Conservation (phyloP, 2,113 vertebrate genomes). For the Macrotus californicus region DNA sequence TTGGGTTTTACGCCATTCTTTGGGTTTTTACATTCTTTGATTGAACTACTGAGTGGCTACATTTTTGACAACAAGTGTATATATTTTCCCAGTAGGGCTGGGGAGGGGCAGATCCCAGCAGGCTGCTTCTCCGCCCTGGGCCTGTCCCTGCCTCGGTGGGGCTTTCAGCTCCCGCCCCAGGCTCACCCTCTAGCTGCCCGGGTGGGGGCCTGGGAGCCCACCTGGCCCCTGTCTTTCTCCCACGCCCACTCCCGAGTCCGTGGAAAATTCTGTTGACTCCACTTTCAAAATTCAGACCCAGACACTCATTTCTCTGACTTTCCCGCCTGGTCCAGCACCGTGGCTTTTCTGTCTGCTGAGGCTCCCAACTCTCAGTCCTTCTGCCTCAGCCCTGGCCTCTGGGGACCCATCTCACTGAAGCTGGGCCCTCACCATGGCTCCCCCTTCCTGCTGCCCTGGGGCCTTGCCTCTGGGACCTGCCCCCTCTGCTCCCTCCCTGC, state of each 20-base stretch:
- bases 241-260: fast-evolving
- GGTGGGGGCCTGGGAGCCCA: background rate
- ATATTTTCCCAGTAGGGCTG: fast-evolving
- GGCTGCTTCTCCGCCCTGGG: no score
- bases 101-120: background rate
- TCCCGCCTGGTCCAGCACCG: fast-evolving
- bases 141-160: no score
- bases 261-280: background rate
- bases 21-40: background rate
- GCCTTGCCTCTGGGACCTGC: no score
- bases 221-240: background rate
- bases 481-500: background rate
- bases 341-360: fast-evolving
- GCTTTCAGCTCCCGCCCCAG: no score
- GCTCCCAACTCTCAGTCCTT: fast-evolving
- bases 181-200: no score
- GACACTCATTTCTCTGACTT: no score
- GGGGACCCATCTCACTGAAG: no score
- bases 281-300: fast-evolving
- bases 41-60: background rate
- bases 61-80: fast-evolving
- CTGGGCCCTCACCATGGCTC: fast-evolving
- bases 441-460: no score
- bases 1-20: no score
- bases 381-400: fast-evolving